Conservation (phyloP, 2,797 vertebrate species). For the Heterohyrax brucei region DNA sequence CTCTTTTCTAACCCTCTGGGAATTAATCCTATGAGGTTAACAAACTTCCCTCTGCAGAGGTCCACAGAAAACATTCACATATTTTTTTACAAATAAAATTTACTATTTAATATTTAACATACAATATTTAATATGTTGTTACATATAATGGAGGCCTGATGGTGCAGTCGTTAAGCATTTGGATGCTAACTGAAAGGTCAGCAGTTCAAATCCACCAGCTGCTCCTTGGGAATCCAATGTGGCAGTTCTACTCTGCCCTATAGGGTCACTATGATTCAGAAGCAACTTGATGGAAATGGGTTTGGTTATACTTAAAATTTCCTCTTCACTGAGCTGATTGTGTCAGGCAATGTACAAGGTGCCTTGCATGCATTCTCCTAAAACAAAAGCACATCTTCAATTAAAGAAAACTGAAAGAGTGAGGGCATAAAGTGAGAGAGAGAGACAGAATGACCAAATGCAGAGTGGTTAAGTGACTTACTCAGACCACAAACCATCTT, state of each 20-base stretch:
- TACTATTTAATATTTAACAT: neutral
- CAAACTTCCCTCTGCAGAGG: neutral
- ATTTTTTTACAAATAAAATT: neutral
- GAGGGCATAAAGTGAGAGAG: neutral
- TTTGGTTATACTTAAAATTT: neutral
- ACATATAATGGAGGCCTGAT: neutral
- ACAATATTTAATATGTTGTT: neutral
- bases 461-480: neutral
- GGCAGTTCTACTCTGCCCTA: no score
- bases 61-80: neutral
- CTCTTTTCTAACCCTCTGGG: neutral
- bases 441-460: neutral
- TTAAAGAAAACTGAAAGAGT: neutral
- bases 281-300: no score
- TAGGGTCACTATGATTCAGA: no score
- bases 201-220: no score
- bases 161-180: no score
- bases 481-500: neutral
- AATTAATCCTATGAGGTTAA: slow-evolving; percentile 2
- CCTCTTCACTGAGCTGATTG: neutral
- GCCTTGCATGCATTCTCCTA: neutral
- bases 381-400: neutral
- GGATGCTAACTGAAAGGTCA: no score
- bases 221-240: no score
- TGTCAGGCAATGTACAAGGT: neutral